Conservation (phyloP, 2,888 invertebrate genomes). For the Uloborus plumipes region DNA sequence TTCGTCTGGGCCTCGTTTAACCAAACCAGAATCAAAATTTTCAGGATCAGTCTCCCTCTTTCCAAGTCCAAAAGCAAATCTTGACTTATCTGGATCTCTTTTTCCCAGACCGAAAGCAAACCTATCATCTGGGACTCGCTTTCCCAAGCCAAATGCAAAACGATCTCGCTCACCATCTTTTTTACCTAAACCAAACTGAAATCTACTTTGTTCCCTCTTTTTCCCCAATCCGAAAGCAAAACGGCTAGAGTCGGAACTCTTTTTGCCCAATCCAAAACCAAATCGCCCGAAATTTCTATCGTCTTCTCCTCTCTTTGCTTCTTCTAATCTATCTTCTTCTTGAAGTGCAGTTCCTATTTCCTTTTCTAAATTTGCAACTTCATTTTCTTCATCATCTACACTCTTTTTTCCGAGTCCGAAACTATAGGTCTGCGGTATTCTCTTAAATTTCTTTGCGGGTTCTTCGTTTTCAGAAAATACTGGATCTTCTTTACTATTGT, state of each 20-base stretch:
- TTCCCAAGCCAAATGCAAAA: slow-evolving; percentile 61
- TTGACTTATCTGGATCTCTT: neutral
- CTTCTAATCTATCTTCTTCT: slow-evolving; percentile 10
- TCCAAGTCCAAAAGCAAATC: slow-evolving; percentile 60
- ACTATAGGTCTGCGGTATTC: slow-evolving; percentile 54
- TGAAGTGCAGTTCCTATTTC: slow-evolving; percentile 15
- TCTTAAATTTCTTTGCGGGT: slow-evolving; percentile 32
- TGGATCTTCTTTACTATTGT: slow-evolving; percentile 39
- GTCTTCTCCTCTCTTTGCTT: slow-evolving; percentile 18
- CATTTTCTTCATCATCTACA: slow-evolving; percentile 6
- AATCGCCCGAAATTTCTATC: slow-evolving; percentile 49
- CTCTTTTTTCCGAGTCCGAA: slow-evolving; percentile 65
- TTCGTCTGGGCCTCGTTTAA: slow-evolving; percentile 26
- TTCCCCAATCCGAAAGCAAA: slow-evolving; percentile 59
- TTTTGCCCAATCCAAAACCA: slow-evolving; percentile 52
- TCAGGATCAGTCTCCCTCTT: slow-evolving; percentile 34
- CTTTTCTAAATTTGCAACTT: slow-evolving; percentile 5
- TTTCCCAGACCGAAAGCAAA: slow-evolving; percentile 47
- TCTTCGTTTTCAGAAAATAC: slow-evolving; percentile 16
- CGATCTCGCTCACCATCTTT: slow-evolving; percentile 27
- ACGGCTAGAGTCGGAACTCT: slow-evolving; percentile 17
- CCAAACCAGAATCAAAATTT: slow-evolving; percentile 47
- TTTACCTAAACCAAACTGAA: slow-evolving; percentile 61
- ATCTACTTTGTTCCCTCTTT: slow-evolving; percentile 36
- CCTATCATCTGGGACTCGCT: slow-evolving; percentile 24